Conservation (phyloP, 2,797 vertebrate genomes). For the Amniataba percoides region DNA sequence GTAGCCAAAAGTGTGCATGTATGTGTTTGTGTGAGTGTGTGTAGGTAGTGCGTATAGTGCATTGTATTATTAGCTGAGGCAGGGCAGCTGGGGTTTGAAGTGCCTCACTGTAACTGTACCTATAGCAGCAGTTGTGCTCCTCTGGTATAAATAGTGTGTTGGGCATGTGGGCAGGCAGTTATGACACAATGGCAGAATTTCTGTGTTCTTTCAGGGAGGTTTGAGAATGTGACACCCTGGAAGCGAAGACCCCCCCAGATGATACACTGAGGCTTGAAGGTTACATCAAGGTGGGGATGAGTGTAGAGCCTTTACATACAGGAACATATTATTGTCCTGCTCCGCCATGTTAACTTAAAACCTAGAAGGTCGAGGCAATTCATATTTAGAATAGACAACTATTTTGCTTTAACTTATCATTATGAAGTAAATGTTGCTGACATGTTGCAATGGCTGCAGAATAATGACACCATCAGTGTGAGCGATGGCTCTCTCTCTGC, state of each 20-base stretch:
- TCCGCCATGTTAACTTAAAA: neutral
- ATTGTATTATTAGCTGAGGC: conserved; percentile 75
- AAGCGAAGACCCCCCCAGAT: conserved; percentile 57
- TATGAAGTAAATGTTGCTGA: too few species aligned
- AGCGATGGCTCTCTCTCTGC: too few species aligned
- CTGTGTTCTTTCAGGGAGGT: conserved; percentile 77
- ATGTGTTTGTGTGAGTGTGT: conserved; percentile 27
- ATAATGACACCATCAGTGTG: too few species aligned
- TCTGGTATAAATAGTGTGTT: conserved; percentile 80
- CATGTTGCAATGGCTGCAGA: too few species aligned
- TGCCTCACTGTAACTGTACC: conserved; percentile 81
- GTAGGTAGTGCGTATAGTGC: conserved; percentile 45
- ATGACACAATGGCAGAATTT: conserved; percentile 80
- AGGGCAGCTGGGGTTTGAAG: conserved; percentile 78
- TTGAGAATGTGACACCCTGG: conserved; percentile 77
- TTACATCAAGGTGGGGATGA: conserved; percentile 60
- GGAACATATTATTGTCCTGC: neutral
- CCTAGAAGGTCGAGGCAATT: neutral
- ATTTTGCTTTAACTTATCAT: too few species aligned
- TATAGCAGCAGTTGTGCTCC: conserved; percentile 82
- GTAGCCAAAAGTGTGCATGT: conserved; percentile 30
- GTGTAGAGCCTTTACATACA: conserved; percentile 11
- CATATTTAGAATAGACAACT: too few species aligned
- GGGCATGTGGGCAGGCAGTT: conserved; percentile 74
- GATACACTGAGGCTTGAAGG: conserved; percentile 66